Evolutionary conservation across 1,140 invertebrate genomes (phyloP).

Genomic region (Heliconius eleuchia): DNA sequence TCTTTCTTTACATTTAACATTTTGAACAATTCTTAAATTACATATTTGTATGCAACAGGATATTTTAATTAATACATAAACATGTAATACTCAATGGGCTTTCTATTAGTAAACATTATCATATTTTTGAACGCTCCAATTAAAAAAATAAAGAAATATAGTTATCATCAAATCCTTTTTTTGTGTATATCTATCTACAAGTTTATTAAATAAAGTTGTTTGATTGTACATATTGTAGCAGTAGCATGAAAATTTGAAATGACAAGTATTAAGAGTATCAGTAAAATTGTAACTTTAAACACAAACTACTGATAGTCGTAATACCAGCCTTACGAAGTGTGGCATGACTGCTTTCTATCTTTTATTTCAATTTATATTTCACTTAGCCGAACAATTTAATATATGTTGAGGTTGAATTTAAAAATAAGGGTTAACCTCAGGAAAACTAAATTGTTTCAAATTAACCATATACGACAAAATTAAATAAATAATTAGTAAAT

Average conservation of each 20-base stretch:
- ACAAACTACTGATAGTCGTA: not conserved
- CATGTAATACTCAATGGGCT: no score
- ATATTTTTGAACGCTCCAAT: no score
- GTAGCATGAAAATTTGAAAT: not conserved
- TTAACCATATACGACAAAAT: no score
- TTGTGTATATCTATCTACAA: not conserved
- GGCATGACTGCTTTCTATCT: constrained; percentile 26
- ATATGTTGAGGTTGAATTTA: not conserved
- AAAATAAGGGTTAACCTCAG: no score
- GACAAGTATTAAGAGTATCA: not conserved
- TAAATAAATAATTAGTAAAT: no score
- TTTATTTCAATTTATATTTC: constrained; percentile 9
- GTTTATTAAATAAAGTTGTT: not conserved
- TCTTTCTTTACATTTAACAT: no score
- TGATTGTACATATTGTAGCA: not conserved
- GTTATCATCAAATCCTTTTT: not conserved
- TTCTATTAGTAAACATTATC: no score
- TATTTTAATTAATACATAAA: no score
- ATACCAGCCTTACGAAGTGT: constrained; percentile 15
- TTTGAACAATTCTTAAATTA: no score
- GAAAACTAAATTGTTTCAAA: no score
- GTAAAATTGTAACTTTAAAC: not conserved
- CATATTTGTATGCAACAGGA: no score
- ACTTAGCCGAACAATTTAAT: not conserved
- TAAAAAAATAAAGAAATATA: not conserved